These are phyloP conservation scores for Dasypogon diadema DNA, from an alignment of 2,888 invertebrate genomes.

Conservation along the genomic window DNA sequence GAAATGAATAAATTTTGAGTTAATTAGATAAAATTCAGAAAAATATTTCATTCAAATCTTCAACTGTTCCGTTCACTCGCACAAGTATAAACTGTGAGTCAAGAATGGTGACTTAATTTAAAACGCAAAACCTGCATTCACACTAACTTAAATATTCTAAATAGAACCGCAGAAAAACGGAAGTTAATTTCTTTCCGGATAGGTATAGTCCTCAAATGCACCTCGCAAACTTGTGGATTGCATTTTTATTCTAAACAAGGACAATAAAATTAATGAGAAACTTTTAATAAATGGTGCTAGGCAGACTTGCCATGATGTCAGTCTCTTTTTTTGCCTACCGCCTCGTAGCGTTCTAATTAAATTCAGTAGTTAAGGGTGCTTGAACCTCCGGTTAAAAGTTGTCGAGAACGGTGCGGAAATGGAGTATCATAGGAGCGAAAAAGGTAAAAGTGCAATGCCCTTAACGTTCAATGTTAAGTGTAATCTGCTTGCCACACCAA, in stretches of 20 bases:
- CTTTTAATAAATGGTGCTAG: conserved; percentile 32
- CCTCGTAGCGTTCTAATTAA: conserved; percentile 34
- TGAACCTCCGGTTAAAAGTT: conserved; percentile 9
- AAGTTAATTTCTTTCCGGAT: neutral
- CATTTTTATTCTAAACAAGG: conserved; percentile 5
- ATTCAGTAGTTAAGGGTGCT: conserved; percentile 37
- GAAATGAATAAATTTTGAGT: no score
- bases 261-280: conserved; percentile 39
- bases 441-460: conserved; percentile 42
- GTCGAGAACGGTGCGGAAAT: neutral
- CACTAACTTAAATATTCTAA: neutral
- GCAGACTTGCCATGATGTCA: neutral
- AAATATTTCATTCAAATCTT: no score
- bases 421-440: neutral
- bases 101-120: no score
- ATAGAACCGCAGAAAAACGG: neutral
- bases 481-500: conserved; percentile 37
- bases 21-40: no score
- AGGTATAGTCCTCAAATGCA: neutral
- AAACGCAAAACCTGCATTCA: neutral
- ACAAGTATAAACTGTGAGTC: no score
- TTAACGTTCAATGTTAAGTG: conserved; percentile 18
- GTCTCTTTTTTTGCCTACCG: neutral
- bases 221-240: neutral
- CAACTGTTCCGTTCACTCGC: no score